Base-by-base conservation (phyloP, 2,888 invertebrate genomes). In the Sarcophaga caerulescens region DNA sequence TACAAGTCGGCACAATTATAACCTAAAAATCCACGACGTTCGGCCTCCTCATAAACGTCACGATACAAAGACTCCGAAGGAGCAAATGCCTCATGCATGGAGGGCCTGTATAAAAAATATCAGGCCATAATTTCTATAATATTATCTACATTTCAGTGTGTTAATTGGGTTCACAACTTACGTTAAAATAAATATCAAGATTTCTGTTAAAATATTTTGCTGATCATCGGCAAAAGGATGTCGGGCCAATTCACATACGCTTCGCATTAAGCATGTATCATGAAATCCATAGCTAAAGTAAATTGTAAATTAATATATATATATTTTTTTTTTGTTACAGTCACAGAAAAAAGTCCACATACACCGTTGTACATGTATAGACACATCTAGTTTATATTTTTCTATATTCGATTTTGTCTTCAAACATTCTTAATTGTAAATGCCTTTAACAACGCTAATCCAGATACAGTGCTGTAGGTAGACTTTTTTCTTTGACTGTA, bases 141-240 rank as follows among this genome's bases (percentile, higher is more conserved):
- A 35, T 35, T 35, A 35, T 2, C 35, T 8, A 10, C 35, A 35
- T 35, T 35, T 35, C 35, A 35, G 35, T 8, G 8, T 8, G 8
- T 35, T 35, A 35, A 10, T 35, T 35, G 8, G 10, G 1, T 8
- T 21, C 44, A 17, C 8, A 21, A 89, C 95, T 94, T 93, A 96
- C 96, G 96, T 96, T 73, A 96, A 93, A 44, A 96, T 92, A 89
- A 95, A 95, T 87, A 94, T 95, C 52, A 96, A 93, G 63, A 96
- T 92, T 91, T 96, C 96, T 79, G 95, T 95, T 0, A 96, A 91
- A 14, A 97, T 93, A 89, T 95, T 95, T 78, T 94, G 94, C 3
- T 90, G 90, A 0, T 86, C 93, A 23, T 90, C 90, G 77, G 94
- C 94, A 60, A 96, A 92, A 0, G 96, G 95, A 88, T 95, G 94